A percentile compares a stretch with the other conserved stretches of the same genome.
phyloP scores from a whole-genome alignment of 2,888 invertebrate genomes.

The Leucophora obtusa region DNA sequence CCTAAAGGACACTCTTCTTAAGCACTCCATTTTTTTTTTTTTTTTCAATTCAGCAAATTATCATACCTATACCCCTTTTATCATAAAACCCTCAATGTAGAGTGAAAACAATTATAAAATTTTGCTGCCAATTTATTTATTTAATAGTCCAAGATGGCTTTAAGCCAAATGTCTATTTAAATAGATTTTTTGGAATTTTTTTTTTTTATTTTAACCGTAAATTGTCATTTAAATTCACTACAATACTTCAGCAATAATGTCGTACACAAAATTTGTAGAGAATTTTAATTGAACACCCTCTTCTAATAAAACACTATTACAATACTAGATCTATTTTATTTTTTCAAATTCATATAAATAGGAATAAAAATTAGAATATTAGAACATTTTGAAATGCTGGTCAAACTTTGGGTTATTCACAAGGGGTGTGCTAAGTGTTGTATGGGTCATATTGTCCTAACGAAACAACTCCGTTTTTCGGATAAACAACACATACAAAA shows the following conservation, averaged over 20 bases:
- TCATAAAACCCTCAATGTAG: no score
- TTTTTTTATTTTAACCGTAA: constrained; percentile 15
- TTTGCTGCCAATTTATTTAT: background rate
- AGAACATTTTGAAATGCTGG: constrained; percentile 38
- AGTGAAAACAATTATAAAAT: background rate
- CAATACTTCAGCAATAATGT: constrained; percentile 45
- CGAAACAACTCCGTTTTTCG: no score
- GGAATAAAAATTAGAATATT: constrained; percentile 8
- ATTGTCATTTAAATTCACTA: constrained; percentile 42
- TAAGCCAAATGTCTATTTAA: constrained; percentile 16
- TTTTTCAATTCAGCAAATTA: no score
- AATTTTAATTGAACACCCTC: constrained; percentile 50
- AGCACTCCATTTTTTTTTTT: no score
- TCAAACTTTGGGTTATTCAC: no score
- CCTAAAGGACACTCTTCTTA: no score
- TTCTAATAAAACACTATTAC: background rate
- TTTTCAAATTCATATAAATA: background rate
- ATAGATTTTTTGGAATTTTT: background rate
- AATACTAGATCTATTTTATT: constrained; percentile 15
- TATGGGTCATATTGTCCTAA: no score
- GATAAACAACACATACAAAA: no score
- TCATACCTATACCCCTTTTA: no score
- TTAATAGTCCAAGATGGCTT: constrained; percentile 4
- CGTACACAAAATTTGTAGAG: constrained; percentile 35
- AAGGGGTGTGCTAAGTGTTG: no score